A percentile compares a stretch with the other conserved stretches of the same genome.
These are phyloP conservation scores for Electrophaes corylata DNA, from an alignment of 2,888 invertebrate genomes.

Conservation along the genomic window DNA sequence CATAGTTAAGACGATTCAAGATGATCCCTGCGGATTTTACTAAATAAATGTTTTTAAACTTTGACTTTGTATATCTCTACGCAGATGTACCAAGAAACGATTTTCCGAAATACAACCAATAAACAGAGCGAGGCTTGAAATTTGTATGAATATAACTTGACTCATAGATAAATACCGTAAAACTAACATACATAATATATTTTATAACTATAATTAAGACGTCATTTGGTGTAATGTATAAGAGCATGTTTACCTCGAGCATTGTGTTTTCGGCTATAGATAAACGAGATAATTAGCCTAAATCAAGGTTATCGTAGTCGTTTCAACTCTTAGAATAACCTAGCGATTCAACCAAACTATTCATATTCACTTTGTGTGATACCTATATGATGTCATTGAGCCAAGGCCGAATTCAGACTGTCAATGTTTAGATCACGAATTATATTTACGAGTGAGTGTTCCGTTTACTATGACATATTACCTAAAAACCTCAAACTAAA, in stretches of 20 bases:
- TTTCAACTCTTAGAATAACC: constrained; percentile 19
- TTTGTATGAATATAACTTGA: too few relatives aligned
- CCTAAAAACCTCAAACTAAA: neutral
- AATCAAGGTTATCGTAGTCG: constrained; percentile 30
- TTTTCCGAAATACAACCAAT: too few relatives aligned
- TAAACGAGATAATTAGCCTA: constrained; percentile 28
- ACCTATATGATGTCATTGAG: constrained; percentile 47
- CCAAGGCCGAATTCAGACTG: constrained; percentile 35
- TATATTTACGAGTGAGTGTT: constrained; percentile 15
- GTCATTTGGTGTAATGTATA: too few relatives aligned
- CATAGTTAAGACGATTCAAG: too few relatives aligned
- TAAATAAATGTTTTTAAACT: too few relatives aligned
- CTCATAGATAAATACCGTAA: too few relatives aligned
- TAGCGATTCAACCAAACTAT: constrained; percentile 26
- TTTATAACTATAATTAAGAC: too few relatives aligned
- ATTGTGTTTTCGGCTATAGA: constrained; percentile 4
- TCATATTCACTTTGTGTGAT: constrained; percentile 29
- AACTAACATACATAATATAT: too few relatives aligned
- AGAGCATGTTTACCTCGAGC: neutral
- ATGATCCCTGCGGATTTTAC: too few relatives aligned
- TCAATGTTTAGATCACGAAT: constrained; percentile 21
- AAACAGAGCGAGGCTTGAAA: too few relatives aligned
- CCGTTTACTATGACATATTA: neutral
- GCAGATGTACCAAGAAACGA: too few relatives aligned
- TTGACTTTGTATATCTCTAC: too few relatives aligned